Evolutionary conservation across 2,888 invertebrate genomes (phyloP), one percentile per base, ranked within the genome.

Genomic region (Molorchus minor): DNA sequence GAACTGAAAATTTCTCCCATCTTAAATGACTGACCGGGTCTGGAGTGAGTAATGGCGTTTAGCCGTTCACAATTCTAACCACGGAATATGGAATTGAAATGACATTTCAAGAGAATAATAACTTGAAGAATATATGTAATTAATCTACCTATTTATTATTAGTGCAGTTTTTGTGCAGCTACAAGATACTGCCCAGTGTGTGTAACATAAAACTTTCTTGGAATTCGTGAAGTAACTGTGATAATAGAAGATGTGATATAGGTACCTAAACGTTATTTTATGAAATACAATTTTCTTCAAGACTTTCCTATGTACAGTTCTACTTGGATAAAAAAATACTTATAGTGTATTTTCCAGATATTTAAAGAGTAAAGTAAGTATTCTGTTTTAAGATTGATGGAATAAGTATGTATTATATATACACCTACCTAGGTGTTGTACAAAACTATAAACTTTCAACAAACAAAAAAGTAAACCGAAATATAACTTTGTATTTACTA

Each of bases 191-290:
- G 55, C 55, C 54, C 36, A 45, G 55, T 55, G 55, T 53, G 40
- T 41, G 53, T 19, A 53, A 38, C 41, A 43, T 35, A 53, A 40
- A 52, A 35, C 21, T n/a, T 33, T 38, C 38, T 49, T 35, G 47
- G 33, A 47, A 36, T 47, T 49, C 20, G 36, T 25, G 29, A 49
- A 49, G 25, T 46, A 69, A 69, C 75, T 75, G 75, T 74, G 74
- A 75, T 74, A 75, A 65, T 69, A 70, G 68, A 73, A 71, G 70
- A 75, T 75, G 74, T 75, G 75, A 75, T 73, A 47, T 47, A n/a
- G n/a, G n/a, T n/a, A n/a, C n/a, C n/a, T n/a, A 49, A 49, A 49
- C 49, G 38, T 49, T 49, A 49, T 38, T 49, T 53, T 53, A 53
- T 53, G 43, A 53, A 53, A 53, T 20, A 53, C 12, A 43, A 30